These are phyloP conservation scores for Drosophila orosa DNA, from an alignment of 1,140 invertebrate species.

Conservation along the genomic window DNA sequence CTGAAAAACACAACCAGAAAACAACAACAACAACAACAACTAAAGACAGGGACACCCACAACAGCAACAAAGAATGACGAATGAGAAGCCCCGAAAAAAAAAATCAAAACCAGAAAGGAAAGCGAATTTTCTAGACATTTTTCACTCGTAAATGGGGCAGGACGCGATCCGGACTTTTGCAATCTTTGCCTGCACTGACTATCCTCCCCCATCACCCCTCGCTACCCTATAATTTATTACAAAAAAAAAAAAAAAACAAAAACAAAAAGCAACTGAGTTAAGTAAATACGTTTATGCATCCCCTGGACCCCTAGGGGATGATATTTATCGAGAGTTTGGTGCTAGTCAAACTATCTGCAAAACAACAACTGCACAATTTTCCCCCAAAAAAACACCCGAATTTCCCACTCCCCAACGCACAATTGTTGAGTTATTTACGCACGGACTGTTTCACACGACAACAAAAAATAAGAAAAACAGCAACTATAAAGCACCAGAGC, in stretches of 20 bases:
- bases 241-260: slow-evolving; percentile 25
- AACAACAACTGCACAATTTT: slow-evolving; percentile 55
- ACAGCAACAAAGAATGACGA: slow-evolving; percentile 44
- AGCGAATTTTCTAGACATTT: slow-evolving; percentile 44
- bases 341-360: slow-evolving; percentile 84
- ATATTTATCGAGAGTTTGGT: slow-evolving; percentile 75
- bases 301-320: slow-evolving; percentile 41
- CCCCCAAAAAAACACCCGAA: slow-evolving; percentile 6
- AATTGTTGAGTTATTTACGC: slow-evolving; percentile 70
- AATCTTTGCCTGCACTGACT: slow-evolving; percentile 79
- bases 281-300: slow-evolving; percentile 63
- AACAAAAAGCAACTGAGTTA: slow-evolving; percentile 58
- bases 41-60: slow-evolving; percentile 51
- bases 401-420: slow-evolving; percentile 32
- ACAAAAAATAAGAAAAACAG: slow-evolving; percentile 46
- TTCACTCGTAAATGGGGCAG: slow-evolving; percentile 46
- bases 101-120: slow-evolving; percentile 37
- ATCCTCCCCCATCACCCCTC: slow-evolving; percentile 33
- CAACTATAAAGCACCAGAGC: slow-evolving; percentile 45
- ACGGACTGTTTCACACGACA: slow-evolving; percentile 69
- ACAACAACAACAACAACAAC: slow-evolving; percentile 38
- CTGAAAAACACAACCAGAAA: slow-evolving; percentile 26
- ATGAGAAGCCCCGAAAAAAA: slow-evolving; percentile 22
- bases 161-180: slow-evolving; percentile 64
- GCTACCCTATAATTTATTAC: slow-evolving; percentile 61